Evolutionary conservation across 2,888 invertebrate genomes (phyloP).

Genomic region (Napeogenes sylphis): DNA sequence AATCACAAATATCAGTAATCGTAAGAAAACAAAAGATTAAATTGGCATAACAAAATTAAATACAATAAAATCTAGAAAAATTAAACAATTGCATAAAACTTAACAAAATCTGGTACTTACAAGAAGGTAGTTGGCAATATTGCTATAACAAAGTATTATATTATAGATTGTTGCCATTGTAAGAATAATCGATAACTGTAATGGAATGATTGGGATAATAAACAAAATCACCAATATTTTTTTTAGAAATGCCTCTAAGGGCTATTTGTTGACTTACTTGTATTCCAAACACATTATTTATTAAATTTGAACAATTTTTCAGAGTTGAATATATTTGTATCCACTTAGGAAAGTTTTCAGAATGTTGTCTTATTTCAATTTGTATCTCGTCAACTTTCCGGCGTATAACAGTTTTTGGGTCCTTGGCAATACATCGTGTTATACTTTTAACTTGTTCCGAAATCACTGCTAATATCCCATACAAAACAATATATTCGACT

Average conservation of each 20-base stretch:
- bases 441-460: conserved; percentile 40
- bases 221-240: no score
- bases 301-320: conserved; percentile 5
- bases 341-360: conserved; percentile 13
- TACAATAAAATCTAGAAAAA: no score
- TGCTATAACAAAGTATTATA: conserved; percentile 16
- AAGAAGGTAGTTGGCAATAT: background rate
- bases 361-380: conserved; percentile 2
- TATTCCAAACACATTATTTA: conserved; percentile 3
- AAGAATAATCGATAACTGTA: conserved; percentile 9
- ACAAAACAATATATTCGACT: conserved; percentile 36
- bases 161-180: background rate
- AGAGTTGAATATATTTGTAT: conserved; percentile 8
- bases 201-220: background rate
- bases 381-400: conserved; percentile 14
- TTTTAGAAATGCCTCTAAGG: no score
- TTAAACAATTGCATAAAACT: no score
- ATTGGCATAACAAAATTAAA: no score
- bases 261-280: conserved; percentile 9
- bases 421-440: conserved; percentile 25
- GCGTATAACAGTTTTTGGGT: background rate
- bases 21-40: no score
- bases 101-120: background rate
- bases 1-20: no score
- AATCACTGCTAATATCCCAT: conserved; percentile 34